Conservation (phyloP, 1,140 invertebrate genomes). For the Ridgeia piscesae region DNA sequence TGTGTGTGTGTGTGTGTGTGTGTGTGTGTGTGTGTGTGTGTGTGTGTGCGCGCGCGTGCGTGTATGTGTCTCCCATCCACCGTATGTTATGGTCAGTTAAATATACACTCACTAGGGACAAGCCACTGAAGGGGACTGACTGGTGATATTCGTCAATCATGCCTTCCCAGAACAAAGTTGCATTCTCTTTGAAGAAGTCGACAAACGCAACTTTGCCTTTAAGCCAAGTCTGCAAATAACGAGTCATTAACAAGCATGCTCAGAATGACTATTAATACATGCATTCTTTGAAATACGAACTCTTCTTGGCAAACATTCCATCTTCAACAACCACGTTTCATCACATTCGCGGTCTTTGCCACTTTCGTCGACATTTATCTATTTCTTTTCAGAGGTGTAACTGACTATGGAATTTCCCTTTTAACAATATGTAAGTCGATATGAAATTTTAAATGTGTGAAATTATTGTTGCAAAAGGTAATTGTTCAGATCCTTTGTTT, state of each 20-base stretch:
- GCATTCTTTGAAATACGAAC: too few relatives aligned
- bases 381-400: too few relatives aligned
- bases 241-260: not conserved
- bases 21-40: not conserved
- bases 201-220: conserved; percentile 47
- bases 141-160: conserved; percentile 41
- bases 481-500: too few relatives aligned
- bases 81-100: not conserved
- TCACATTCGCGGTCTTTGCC: too few relatives aligned
- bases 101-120: conserved; percentile 50
- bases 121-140: conserved; percentile 46
- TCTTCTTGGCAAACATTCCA: too few relatives aligned
- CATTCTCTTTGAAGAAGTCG: conserved; percentile 49
- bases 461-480: too few relatives aligned
- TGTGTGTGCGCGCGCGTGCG: not conserved
- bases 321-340: too few relatives aligned
- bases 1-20: not conserved
- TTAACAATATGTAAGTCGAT: too few relatives aligned
- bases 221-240: conserved; percentile 34
- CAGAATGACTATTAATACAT: not conserved
- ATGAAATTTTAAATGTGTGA: too few relatives aligned
- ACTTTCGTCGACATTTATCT: too few relatives aligned
- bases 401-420: too few relatives aligned
- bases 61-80: conserved; percentile 21
- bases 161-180: conserved; percentile 42